Evolutionary conservation across 2,113 vertebrate genomes (phyloP), one percentile per base, ranked within the genome.

Genomic region (Platanista minor): DNA sequence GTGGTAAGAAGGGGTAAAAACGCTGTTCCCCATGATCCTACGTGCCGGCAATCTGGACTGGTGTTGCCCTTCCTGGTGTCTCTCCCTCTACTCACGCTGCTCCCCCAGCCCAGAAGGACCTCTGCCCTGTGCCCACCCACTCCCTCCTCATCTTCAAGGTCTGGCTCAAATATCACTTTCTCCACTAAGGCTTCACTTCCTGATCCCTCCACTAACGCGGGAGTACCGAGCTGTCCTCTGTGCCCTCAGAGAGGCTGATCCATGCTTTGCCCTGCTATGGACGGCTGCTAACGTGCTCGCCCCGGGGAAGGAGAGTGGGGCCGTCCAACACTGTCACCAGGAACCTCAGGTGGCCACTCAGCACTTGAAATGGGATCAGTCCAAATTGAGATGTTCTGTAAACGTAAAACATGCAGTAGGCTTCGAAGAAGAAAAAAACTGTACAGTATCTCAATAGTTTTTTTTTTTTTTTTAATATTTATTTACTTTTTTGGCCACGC

Each of bases 231-330:
- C 52, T 61, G 36, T 52, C 54, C 57, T 13, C 9, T 61, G 3
- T 13, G 11, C 27, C 27, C 6, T 17, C 3, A 1, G 46, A 41
- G 36, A 72, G 20, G 57, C 46, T 36, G 62, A 10, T 25, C 36
- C 11, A 36, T 59, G 49, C 31, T 31, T 61, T 12, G 0, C 21
- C 43, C 1, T 27, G 18, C 9, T 36, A 9, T 8, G 6, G 41
- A 41, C 0, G 0, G 25, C 49, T 18, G 4, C 12, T 46, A 39
- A 54, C 3, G 15, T 27, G 21, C 21, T 11, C 5, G 0, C 43
- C 14, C 2, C 4, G 5, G 71, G 54, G 31, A 39, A n/a, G 20
- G 4, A 59, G 31, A 75, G 46, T 7, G 8, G 7, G 6, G 3
- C 20, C 27, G 8, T 23, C n/a, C 46, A 25, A 2, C 11, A 41